Evolutionary conservation across 2,888 invertebrate genomes (phyloP), one percentile per base, ranked within the genome.

Genomic region (Drosophila lutescens): DNA sequence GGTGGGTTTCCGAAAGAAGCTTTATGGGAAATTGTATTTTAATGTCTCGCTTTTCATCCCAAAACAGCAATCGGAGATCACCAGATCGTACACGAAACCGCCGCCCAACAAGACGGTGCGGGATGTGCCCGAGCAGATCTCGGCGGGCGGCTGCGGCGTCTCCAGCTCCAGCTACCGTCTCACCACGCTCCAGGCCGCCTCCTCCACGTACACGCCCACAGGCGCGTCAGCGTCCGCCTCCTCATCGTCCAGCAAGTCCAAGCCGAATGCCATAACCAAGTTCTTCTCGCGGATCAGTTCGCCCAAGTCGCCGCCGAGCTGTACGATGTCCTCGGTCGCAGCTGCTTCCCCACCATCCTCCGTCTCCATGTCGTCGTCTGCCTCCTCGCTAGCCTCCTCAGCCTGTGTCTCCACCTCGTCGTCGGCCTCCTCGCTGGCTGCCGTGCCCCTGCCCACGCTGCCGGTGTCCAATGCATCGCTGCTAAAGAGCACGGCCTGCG

Each of bases 91-190:
- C 88, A 94, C 94, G 79, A 94, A 94, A 92, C 94, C 94, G 88
- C 94, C 94, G 86, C 94, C 94, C 90, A 94, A 94, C 93, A 94
- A 94, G 92, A 94, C 94, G 92, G 94, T 94, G 91, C 94, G 94
- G 93, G 94, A 94, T 93, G 94, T 94, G 92, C 94, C 94, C 88
- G 94, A 94, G 77, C 91, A 90, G 77, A 88, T 89, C 68, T 85
- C 90, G 77, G 62, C 77, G 46, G 74, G 72, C 76, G 50, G 69
- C 74, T 47, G 68, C 67, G 53, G 72, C 78, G 26, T 62, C 65
- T 47, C 69, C 55, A 59, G 65, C 72, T 58, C 69, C 69, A 70
- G 70, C 49, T 76, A 77, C 56, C 70, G 77, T 47, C 65, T 74
- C 20, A 79, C 61, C 56, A 69, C 78, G 50, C 57, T 77, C 66